Percentiles rank a stretch among this genome's conserved stretches.
Conservation (phyloP, 2,888 invertebrate species). For the Pterostichus madidus region DNA sequence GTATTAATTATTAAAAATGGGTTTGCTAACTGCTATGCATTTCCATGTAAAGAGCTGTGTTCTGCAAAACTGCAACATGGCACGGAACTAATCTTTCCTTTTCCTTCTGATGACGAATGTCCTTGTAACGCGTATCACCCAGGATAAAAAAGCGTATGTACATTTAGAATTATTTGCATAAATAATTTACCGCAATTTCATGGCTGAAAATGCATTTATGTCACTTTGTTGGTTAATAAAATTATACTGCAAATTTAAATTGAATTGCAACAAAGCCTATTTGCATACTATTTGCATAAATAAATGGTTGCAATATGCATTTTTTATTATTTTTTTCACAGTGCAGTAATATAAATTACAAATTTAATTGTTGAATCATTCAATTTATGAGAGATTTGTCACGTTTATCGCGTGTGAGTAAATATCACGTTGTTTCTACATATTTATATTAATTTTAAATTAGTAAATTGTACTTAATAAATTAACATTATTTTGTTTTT, state of each 20-base stretch:
- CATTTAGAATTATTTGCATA: slow-evolving; percentile 49
- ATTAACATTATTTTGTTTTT: too few relatives aligned
- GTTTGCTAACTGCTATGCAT: slow-evolving; percentile 4
- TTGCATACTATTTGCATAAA: slow-evolving; percentile 53
- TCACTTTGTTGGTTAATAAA: slow-evolving; percentile 53
- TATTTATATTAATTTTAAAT: too few relatives aligned
- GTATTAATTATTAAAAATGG: slow-evolving; percentile 17
- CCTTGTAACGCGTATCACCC: not conserved
- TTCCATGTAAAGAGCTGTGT: slow-evolving; percentile 21
- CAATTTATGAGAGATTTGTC: too few relatives aligned
- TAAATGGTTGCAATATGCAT: slow-evolving; percentile 31
- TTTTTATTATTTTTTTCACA: slow-evolving; percentile 31
- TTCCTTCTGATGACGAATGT: slow-evolving; percentile 25
- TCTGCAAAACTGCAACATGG: not conserved
- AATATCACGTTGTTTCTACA: too few relatives aligned
- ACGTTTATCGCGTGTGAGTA: too few relatives aligned
- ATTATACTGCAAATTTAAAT: slow-evolving; percentile 56
- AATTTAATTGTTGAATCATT: not conserved
- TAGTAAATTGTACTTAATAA: too few relatives aligned
- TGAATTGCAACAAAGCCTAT: slow-evolving; percentile 58
- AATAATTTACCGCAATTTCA: slow-evolving; percentile 49
- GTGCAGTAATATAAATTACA: not conserved
- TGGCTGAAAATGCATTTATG: slow-evolving; percentile 53
- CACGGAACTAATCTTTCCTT: slow-evolving; percentile 14
- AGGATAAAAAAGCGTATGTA: slow-evolving; percentile 26